Base-by-base conservation (phyloP, 2,888 invertebrate genomes). In the Cephus nigrinus region DNA sequence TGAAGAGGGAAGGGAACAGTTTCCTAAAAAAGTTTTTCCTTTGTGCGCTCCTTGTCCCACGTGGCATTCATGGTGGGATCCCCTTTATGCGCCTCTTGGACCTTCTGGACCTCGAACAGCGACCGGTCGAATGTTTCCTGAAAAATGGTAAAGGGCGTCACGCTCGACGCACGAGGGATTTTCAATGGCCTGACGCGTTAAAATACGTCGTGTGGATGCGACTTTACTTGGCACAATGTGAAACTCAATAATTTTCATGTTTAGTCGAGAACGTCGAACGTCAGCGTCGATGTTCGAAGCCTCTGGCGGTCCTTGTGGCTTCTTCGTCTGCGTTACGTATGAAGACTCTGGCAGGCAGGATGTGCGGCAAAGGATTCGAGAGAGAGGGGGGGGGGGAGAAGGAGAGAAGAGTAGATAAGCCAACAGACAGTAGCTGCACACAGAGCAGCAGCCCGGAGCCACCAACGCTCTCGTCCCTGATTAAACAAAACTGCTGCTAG, bases 1-100 rank as follows among this genome's bases (percentile, higher is more conserved):
- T 23, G 55, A 23, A 23, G 55, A 55, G 9, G 23, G 23, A 55
- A 23, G 15, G 1, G 55, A 55, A 55, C 2, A 55, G 55, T 55
- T 55, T 23, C 23, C 23, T 55, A 55, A 55, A 82, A 87, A 86
- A 86, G 83, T 84, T 84, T 84, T 85, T 77, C 86, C 84, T 87
- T 87, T 87, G 86, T 87, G 79, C 80, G 77, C 75, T 76, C 80
- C 30, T 71, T 71, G 30, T 71, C 71, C 31, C 71, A 33, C 71
- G 15, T 15, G 71, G 31, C 71, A 71, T 71, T 71, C 71, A 15
- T 11, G 31, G 71, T 11, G 30, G 11, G 71, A 15, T 71, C 30
- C 71, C 71, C 71, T 71, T 71, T 71, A 71, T 71, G 71, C 71
- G 71, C 23, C 23, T 55, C 55, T 55, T 55, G 55, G 55, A 55